These are phyloP conservation scores for Ostrea edulis DNA, from an alignment of 1,140 invertebrate species.

Conservation along the genomic window DNA sequence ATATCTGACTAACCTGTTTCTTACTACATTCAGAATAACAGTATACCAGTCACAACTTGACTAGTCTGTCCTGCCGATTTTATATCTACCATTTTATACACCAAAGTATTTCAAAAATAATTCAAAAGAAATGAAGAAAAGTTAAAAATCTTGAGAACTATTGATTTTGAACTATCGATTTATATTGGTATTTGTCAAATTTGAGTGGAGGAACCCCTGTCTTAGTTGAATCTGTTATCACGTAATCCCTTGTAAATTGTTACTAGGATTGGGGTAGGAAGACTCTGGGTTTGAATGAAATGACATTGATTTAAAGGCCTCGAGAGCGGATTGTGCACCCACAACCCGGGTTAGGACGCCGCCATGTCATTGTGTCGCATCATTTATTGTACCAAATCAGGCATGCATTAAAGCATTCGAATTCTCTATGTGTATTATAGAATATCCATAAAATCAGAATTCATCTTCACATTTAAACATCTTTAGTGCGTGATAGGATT, in stretches of 20 bases:
- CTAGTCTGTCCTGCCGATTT: too few relatives aligned
- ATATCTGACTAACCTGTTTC: too few relatives aligned
- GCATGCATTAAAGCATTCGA: background rate
- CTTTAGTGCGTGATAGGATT: background rate
- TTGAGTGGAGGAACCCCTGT: background rate
- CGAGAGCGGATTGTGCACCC: slow-evolving; percentile 5
- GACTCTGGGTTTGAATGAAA: background rate
- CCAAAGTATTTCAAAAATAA: too few relatives aligned
- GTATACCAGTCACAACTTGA: too few relatives aligned
- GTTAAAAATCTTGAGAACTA: background rate
- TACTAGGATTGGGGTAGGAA: background rate
- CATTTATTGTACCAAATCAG: background rate
- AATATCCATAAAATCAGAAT: background rate
- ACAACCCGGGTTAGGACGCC: background rate
- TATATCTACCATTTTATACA: too few relatives aligned
- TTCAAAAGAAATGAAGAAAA: too few relatives aligned
- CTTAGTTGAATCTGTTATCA: background rate
- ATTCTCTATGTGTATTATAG: background rate
- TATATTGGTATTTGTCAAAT: background rate
- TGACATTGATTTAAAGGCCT: slow-evolving; percentile 28
- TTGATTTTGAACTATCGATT: background rate
- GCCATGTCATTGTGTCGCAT: slow-evolving; percentile 13
- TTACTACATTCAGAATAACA: too few relatives aligned
- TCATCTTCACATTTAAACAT: background rate
- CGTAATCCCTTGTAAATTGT: slow-evolving; percentile 29